A percentile compares a stretch with the other conserved stretches of the same genome.
Evolutionary conservation across 1,140 invertebrate species (phyloP).

Genomic region (Cheumatopsyche charites): DNA sequence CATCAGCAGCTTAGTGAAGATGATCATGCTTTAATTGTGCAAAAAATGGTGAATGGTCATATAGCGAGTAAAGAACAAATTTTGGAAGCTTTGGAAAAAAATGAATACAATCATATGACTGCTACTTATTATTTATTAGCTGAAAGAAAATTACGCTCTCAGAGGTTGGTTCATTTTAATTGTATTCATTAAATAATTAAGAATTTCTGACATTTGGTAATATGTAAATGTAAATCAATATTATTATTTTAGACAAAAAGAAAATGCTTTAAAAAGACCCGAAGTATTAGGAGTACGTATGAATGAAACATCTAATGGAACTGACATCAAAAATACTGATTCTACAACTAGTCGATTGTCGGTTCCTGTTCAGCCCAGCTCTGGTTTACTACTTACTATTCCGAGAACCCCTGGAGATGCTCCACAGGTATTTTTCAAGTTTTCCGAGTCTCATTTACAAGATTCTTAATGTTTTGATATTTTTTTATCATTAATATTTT

Average conservation of each 20-base stretch:
- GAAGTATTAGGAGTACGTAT: conserved; percentile 52
- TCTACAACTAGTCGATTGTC: conserved; percentile 52
- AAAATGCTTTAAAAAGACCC: conserved; percentile 49
- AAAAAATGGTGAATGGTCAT: conserved; percentile 95
- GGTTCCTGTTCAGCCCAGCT: conserved; percentile 51
- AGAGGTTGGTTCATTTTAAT: conserved; percentile 55
- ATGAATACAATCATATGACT: conserved; percentile 98
- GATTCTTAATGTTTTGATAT: no score
- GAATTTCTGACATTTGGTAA: no score
- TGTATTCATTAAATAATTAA: conserved; percentile 21
- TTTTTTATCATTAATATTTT: no score
- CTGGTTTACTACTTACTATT: conserved; percentile 60
- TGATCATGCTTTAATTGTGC: conserved; percentile 89
- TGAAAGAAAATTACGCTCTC: conserved; percentile 84
- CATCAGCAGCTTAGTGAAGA: conserved; percentile 87
- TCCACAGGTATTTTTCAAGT: conserved; percentile 62
- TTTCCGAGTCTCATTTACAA: no score
- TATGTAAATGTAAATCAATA: no score
- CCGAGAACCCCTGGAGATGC: conserved; percentile 66
- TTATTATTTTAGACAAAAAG: conserved; percentile 37
- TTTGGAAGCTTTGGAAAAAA: conserved; percentile 87
- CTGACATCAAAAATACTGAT: conserved; percentile 49
- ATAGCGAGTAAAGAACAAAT: conserved; percentile 95
- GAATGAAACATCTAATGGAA: not conserved
- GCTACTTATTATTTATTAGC: conserved; percentile 98